phyloP scores from a whole-genome alignment of 2,888 invertebrate species.

The Blomia tropicalis region DNA sequence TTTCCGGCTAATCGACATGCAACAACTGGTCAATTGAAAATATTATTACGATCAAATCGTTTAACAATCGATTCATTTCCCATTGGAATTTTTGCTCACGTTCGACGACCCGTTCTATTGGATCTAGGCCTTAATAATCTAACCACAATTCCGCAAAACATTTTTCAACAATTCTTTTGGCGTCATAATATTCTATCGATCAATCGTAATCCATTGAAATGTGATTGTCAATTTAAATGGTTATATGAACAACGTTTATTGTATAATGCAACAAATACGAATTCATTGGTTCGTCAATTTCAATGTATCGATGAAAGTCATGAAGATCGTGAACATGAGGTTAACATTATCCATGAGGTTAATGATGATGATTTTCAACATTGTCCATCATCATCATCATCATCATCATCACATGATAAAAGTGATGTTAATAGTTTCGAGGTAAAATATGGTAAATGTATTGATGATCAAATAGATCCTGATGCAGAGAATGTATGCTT shows the following conservation, averaged over 20 bases:
- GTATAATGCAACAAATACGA: constrained; percentile 11
- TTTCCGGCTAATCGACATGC: neutral
- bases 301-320: constrained; percentile 3
- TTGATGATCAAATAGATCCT: neutral
- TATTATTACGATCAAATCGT: constrained; percentile 13
- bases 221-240: constrained; percentile 23
- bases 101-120: neutral
- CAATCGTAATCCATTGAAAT: constrained; percentile 14
- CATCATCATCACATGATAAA: too few species aligned
- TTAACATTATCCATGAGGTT: neutral
- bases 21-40: neutral
- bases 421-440: constrained; percentile 22
- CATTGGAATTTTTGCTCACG: neutral
- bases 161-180: constrained; percentile 1
- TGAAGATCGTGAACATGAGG: neutral
- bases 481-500: neutral
- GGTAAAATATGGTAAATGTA: neutral
- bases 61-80: constrained; percentile 13
- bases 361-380: constrained; percentile 14
- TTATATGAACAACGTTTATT: constrained; percentile 8
- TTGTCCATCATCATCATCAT: constrained; percentile 5
- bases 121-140: constrained; percentile 17
- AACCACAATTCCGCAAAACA: neutral
- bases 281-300: neutral
- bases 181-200: constrained; percentile 1